Conservation (phyloP, 2,797 vertebrate genomes). For the Falco berigora region DNA sequence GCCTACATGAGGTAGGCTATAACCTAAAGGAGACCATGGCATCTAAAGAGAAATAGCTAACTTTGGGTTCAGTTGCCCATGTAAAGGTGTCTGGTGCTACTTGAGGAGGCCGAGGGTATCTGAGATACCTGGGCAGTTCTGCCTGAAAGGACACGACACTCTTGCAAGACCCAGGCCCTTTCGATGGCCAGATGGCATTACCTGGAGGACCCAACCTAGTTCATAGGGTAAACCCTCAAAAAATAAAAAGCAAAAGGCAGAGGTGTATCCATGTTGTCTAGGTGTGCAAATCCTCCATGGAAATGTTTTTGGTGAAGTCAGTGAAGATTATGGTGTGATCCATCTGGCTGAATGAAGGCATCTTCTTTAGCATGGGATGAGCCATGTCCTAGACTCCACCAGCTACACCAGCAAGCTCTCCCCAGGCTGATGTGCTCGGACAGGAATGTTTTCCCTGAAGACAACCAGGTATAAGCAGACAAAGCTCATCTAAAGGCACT, state of each 20-base stretch:
- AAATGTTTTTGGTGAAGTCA: not conserved
- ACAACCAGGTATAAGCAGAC: no score
- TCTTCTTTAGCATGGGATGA: not conserved
- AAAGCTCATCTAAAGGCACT: not conserved
- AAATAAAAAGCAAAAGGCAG: not conserved
- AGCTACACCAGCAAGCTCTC: not conserved
- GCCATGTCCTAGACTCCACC: not conserved
- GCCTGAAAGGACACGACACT: not conserved
- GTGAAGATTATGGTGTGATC: not conserved
- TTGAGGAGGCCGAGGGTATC: not conserved
- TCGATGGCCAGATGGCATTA: not conserved
- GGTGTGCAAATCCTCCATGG: not conserved
- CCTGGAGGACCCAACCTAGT: not conserved
- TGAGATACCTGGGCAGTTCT: not conserved
- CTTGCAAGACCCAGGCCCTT: not conserved
- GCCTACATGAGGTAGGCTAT: rapidly evolving
- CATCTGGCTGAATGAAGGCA: not conserved
- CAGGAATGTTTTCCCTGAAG: not conserved
- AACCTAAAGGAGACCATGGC: rapidly evolving
- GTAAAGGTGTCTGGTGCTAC: not conserved
- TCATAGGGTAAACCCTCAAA: not conserved
- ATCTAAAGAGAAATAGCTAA: not conserved
- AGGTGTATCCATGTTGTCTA: no score
- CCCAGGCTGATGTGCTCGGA: not conserved
- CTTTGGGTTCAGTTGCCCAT: not conserved